Evolutionary conservation across 1,140 invertebrate genomes (phyloP), one percentile per base, ranked within the genome.

Genomic region (Leptinotarsa lineolata): DNA sequence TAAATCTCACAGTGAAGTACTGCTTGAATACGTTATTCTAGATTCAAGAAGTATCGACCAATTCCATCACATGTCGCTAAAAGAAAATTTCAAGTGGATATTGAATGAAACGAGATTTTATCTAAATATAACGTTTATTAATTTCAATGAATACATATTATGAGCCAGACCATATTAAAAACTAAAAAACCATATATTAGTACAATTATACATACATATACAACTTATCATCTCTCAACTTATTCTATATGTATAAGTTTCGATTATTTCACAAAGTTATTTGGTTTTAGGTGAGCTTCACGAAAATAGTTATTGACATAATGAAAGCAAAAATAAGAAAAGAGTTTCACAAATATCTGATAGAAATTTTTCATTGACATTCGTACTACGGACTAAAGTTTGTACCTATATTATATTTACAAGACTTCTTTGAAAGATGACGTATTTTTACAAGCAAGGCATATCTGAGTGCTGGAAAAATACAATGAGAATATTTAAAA

Each of bases 91-190:
- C 30, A 39, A 39, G 30, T 39, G 48, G 48, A 54, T 16, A 54
- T 54, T 12, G 3, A 54, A 59, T 46, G 18, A 65, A 70, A 70
- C 54, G 2, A 30, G 13, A 3, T 22, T 54, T 71, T 78, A 78
- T 74, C 70, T 78, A 78, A 78, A 78, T 78, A 78, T 78, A 78
- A 78, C 75, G 72, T 78, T 78, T 78, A 78, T 76, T 78, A 73
- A 63, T 76, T 78, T 54, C 70, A 72, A 67, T 73, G 72, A 65
- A 74, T 78, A 78, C 77, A 78, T 74, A 72, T 74, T 77, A 72
- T 76, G 73, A 76, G 75, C 75, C 67, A 72, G 77, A 78, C 70
- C 76, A 78, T 59, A 59, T 59, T 69, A 16, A 72, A 74, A 74
- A 74, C 70, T 74, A 77, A 77, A 54, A 77, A 76, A 74, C 69